Evolutionary conservation across 2,797 vertebrate genomes (phyloP).

Genomic region (Anguilla anguilla): DNA sequence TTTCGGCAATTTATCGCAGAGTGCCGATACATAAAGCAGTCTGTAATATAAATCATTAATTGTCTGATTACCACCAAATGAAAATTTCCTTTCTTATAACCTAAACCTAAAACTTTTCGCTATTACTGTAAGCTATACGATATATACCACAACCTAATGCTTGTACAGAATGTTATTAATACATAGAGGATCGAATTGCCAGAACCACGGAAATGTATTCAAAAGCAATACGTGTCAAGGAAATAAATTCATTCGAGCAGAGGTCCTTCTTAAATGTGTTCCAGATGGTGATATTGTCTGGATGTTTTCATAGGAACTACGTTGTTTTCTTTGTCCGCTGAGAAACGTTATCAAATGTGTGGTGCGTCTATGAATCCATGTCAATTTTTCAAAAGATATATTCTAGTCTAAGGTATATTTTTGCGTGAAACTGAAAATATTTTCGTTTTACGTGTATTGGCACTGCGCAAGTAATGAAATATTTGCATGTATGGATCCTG

Average conservation of each 20-base stretch:
- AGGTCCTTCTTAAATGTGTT: background rate
- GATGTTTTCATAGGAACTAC: background rate
- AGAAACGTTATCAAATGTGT: background rate
- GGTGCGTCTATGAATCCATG: background rate
- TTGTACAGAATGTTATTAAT: constrained; percentile 76
- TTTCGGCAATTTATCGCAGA: background rate
- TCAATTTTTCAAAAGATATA: background rate
- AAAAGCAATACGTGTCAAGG: constrained; percentile 76
- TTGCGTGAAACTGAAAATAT: background rate
- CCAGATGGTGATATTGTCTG: background rate
- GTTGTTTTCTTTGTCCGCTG: background rate
- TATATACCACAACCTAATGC: background rate
- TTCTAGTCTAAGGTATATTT: background rate
- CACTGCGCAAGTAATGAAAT: no score
- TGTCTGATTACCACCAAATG: background rate
- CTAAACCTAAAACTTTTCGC: background rate
- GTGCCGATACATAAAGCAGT: background rate
- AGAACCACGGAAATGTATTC: constrained; percentile 70
- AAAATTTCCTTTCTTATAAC: background rate
- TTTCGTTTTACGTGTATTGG: background rate
- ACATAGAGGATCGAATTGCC: constrained; percentile 76
- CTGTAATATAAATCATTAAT: background rate
- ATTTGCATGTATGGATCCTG: no score
- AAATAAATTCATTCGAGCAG: constrained; percentile 60
- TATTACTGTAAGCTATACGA: background rate